Evolutionary conservation across 2,888 invertebrate genomes (phyloP).

Genomic region (Lepidocyrtoides sp.): DNA sequence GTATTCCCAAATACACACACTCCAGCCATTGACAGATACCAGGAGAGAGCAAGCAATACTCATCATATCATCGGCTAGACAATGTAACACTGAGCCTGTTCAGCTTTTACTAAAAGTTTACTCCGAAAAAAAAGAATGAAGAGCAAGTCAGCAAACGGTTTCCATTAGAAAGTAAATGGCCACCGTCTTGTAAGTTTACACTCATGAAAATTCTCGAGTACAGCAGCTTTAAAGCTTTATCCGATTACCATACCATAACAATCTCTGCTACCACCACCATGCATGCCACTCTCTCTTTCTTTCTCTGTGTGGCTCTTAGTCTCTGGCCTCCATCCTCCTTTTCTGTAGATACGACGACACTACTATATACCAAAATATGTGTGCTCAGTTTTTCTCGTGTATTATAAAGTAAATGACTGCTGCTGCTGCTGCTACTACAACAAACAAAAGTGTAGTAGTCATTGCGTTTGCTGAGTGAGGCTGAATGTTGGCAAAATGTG

Average conservation of each 20-base stretch:
- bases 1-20: no score
- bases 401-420: neutral
- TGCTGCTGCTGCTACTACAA: neutral
- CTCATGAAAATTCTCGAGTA: constrained; percentile 39
- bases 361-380: constrained; percentile 14
- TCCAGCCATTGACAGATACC: neutral
- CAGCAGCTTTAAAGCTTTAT: constrained; percentile 46
- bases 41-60: neutral
- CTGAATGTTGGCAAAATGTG: constrained; percentile 51
- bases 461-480: neutral
- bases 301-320: neutral
- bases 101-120: constrained; percentile 24
- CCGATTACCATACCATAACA: constrained; percentile 70
- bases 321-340: neutral
- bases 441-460: no score
- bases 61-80: neutral
- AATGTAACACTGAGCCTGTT: neutral
- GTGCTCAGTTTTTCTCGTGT: neutral
- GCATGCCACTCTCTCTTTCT: neutral
- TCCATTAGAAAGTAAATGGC: constrained; percentile 18
- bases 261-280: constrained; percentile 2
- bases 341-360: neutral
- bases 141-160: constrained; percentile 17
- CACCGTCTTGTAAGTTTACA: constrained; percentile 44
- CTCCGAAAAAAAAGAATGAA: neutral